Conservation (phyloP, 2,113 vertebrate genomes). For the cattle (Bos taurus) region DNA sequence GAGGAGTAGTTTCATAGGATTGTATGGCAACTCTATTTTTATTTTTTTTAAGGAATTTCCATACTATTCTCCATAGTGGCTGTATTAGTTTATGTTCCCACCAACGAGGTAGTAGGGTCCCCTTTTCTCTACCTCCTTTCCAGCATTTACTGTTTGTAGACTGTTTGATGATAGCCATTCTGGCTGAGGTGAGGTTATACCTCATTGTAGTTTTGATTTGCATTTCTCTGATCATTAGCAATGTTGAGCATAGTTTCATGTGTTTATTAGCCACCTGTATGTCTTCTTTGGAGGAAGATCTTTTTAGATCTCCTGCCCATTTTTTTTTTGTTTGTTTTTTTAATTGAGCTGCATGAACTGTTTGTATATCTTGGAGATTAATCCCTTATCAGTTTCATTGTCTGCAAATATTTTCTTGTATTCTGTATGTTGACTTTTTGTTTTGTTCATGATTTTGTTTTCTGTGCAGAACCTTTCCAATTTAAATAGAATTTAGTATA, state of each 20-base stretch:
- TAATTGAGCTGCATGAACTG: not conserved
- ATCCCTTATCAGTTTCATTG: not conserved
- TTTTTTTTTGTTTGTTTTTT: not conserved
- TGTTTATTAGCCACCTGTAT: not conserved
- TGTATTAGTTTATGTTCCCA: not conserved
- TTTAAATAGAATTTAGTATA: not conserved
- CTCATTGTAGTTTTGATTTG: not conserved
- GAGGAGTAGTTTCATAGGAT: not conserved
- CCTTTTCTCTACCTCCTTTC: not conserved
- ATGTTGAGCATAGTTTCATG: not conserved
- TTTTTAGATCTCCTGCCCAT: not conserved
- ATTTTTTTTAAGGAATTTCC: not conserved
- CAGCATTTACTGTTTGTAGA: not conserved
- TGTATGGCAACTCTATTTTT: not conserved
- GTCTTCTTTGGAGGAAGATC: not conserved
- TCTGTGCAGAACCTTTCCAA: not conserved
- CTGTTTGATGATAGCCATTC: not conserved
- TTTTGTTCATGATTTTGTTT: not conserved
- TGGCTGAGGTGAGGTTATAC: not conserved
- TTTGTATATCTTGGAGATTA: not conserved
- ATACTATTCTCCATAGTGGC: not conserved
- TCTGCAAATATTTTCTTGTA: not conserved
- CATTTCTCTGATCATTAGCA: not conserved
- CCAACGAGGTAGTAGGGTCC: not conserved
- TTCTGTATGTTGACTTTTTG: not conserved